Evolutionary conservation across 2,113 vertebrate genomes (phyloP).

Genomic region (Platycercus adscitus): DNA sequence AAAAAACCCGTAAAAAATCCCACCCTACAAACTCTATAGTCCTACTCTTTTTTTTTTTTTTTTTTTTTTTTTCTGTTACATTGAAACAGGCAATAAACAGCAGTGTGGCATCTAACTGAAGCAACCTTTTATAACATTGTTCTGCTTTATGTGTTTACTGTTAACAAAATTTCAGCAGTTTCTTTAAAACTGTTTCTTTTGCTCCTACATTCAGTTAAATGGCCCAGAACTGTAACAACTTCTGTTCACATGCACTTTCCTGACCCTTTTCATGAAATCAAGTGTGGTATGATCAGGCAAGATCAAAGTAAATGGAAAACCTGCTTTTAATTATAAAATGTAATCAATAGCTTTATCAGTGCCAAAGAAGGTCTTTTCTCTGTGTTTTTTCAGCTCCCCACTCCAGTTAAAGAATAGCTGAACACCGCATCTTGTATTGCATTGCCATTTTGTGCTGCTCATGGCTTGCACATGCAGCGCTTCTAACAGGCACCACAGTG

Average conservation of each 20-base stretch:
- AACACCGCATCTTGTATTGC: neutral
- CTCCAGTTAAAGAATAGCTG: neutral
- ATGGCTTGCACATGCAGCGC: neutral
- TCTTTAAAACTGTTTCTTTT: neutral
- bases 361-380: neutral
- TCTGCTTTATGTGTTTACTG: neutral
- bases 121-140: neutral
- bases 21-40: neutral
- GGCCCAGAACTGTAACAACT: neutral
- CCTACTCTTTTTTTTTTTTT: neutral
- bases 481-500: neutral
- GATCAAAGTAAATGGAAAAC: neutral
- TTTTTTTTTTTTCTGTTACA: neutral
- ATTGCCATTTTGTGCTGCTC: neutral
- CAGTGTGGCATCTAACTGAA: neutral
- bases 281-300: rapidly evolving
- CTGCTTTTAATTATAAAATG: neutral
- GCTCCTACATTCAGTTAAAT: neutral
- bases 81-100: neutral
- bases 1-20: neutral
- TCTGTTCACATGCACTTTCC: neutral
- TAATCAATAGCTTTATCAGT: neutral
- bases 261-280: neutral
- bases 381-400: neutral
- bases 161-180: neutral